phyloP scores from a whole-genome alignment of 2,888 invertebrate genomes.

The Callimorpha dominula region DNA sequence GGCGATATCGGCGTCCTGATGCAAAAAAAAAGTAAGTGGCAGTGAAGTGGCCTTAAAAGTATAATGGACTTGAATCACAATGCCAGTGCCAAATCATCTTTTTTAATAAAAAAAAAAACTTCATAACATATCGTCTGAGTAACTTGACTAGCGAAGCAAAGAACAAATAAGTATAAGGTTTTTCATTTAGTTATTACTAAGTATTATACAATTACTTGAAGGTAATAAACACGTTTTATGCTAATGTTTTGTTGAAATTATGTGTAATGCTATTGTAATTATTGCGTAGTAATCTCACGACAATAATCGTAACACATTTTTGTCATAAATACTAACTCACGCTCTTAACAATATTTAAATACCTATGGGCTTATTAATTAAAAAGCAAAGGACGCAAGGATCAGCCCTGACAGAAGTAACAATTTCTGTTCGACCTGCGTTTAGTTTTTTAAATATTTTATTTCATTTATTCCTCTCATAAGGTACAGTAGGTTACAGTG shows the following conservation, averaged over 20 bases:
- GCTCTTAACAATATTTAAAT: too few species aligned
- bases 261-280: conserved; percentile 19
- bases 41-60: neutral
- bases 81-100: too few species aligned
- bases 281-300: conserved; percentile 15
- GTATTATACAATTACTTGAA: neutral
- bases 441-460: neutral
- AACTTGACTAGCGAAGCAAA: neutral
- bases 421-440: neutral
- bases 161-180: neutral
- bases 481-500: too few species aligned
- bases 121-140: too few species aligned
- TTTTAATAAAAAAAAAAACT: neutral
- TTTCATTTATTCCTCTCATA: too few species aligned
- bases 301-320: neutral
- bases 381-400: too few species aligned
- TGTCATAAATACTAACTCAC: neutral
- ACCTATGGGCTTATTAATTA: too few species aligned
- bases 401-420: neutral
- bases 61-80: neutral
- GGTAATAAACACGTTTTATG: neutral
- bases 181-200: neutral
- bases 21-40: neutral
- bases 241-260: neutral
- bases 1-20: neutral